Conservation (phyloP, 2,888 invertebrate genomes). For the Cyaniris semiargus region DNA sequence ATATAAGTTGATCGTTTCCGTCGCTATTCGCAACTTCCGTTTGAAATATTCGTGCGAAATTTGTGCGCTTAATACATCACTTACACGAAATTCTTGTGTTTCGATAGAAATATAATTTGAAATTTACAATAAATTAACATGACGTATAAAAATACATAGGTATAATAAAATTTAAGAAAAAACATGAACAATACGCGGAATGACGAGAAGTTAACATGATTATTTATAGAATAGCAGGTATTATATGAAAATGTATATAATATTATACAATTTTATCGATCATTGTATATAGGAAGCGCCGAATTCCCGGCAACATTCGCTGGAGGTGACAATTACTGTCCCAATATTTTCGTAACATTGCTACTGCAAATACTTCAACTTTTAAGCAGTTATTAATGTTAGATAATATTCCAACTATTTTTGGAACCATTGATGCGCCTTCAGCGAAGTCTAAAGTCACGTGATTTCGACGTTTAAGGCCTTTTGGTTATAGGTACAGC, state of each 20-base stretch:
- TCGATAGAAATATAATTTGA: slow-evolving; percentile 41
- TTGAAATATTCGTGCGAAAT: slow-evolving; percentile 31
- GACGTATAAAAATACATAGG: slow-evolving; percentile 47
- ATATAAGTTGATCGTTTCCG: slow-evolving; percentile 28
- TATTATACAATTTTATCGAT: slow-evolving; percentile 38
- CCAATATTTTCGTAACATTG: not conserved
- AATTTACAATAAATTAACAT: slow-evolving; percentile 43
- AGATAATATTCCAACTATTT: not conserved
- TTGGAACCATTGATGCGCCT: not conserved
- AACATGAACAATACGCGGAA: slow-evolving; percentile 57
- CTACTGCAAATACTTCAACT: not conserved
- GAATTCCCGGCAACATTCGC: slow-evolving; percentile 31
- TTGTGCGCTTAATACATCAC: slow-evolving; percentile 39
- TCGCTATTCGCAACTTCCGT: not conserved
- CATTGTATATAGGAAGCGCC: slow-evolving; percentile 41
- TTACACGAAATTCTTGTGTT: slow-evolving; percentile 41
- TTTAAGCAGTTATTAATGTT: not conserved
- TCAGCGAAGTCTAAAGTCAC: slow-evolving; percentile 10
- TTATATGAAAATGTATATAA: slow-evolving; percentile 38
- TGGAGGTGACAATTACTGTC: slow-evolving; percentile 36
- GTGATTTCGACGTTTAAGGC: slow-evolving; percentile 29
- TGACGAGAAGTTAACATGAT: slow-evolving; percentile 56
- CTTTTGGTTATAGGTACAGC: not conserved
- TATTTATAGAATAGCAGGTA: slow-evolving; percentile 44
- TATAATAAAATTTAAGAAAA: slow-evolving; percentile 45